Percentiles rank a stretch among this genome's conserved stretches.
These are phyloP conservation scores for Aphrophora alni DNA, from an alignment of 2,888 invertebrate species.

Conservation along the genomic window DNA sequence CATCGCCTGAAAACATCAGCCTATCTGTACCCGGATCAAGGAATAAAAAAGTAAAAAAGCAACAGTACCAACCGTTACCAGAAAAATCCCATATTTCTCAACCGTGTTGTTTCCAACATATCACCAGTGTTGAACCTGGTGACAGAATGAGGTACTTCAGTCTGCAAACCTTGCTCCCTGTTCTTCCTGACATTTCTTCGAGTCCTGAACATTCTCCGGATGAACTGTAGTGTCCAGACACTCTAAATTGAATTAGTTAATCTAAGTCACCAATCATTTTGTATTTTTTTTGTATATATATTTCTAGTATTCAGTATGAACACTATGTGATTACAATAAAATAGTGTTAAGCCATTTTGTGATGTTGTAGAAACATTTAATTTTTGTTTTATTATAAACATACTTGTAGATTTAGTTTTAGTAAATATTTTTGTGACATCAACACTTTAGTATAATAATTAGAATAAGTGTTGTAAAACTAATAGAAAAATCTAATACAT, in stretches of 20 bases:
- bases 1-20: constrained; percentile 79
- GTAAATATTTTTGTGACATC: no score
- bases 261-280: constrained; percentile 34
- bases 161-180: constrained; percentile 68
- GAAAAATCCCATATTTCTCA: constrained; percentile 82
- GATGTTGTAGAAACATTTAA: background rate
- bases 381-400: no score
- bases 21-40: constrained; percentile 69
- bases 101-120: constrained; percentile 85
- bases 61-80: constrained; percentile 68
- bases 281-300: background rate
- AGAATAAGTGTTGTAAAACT: no score
- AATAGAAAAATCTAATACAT: no score
- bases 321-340: background rate
- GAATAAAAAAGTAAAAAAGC: constrained; percentile 58
- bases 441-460: no score
- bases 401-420: no score
- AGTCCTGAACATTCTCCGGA: constrained; percentile 36
- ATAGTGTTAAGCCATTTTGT: background rate
- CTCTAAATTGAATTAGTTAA: constrained; percentile 20
- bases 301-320: background rate
- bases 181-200: constrained; percentile 51
- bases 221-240: constrained; percentile 18
- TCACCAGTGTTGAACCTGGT: constrained; percentile 75
- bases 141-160: constrained; percentile 72